Percentiles rank a stretch among this genome's conserved stretches.
phyloP scores from a whole-genome alignment of 2,113 vertebrate species.

The Brienomyrus longianalis region DNA sequence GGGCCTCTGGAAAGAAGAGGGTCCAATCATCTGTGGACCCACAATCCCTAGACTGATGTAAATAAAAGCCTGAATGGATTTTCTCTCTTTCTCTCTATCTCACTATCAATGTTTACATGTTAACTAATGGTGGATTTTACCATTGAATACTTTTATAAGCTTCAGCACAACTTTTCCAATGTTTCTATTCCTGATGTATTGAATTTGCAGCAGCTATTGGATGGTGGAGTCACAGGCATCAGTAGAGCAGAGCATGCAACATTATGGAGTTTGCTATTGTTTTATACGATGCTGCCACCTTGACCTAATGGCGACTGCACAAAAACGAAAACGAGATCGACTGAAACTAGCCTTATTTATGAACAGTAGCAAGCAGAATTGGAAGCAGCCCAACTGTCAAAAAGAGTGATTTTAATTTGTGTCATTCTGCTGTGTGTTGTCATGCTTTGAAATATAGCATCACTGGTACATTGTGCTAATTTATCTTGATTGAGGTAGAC shows the following conservation, averaged over 20 bases:
- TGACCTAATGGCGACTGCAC: constrained; percentile 30
- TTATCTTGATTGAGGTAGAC: neutral
- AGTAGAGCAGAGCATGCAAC: constrained; percentile 43
- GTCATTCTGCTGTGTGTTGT: constrained; percentile 24
- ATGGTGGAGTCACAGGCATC: constrained; percentile 66
- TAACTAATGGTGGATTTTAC: constrained; percentile 77
- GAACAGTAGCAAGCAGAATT: constrained; percentile 55
- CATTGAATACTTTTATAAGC: constrained; percentile 88
- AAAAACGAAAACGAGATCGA: constrained; percentile 8
- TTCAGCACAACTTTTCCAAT: constrained; percentile 75
- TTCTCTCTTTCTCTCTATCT: constrained; percentile 1
- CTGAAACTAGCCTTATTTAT: constrained; percentile 31
- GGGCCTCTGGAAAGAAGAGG: neutral
- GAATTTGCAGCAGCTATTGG: constrained; percentile 57
- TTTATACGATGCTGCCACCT: constrained; percentile 27
- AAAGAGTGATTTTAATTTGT: constrained; percentile 54
- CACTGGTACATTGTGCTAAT: neutral
- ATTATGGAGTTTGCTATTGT: constrained; percentile 21
- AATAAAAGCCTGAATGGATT: constrained; percentile 57
- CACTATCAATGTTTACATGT: constrained; percentile 78
- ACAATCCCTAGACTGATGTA: constrained; percentile 27
- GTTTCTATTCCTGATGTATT: constrained; percentile 60
- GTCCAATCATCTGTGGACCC: neutral
- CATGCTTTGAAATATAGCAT: constrained; percentile 15
- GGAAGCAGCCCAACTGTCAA: constrained; percentile 67